Base-by-base conservation (phyloP, 1,140 invertebrate genomes). In the Leptopilina clavipes region DNA sequence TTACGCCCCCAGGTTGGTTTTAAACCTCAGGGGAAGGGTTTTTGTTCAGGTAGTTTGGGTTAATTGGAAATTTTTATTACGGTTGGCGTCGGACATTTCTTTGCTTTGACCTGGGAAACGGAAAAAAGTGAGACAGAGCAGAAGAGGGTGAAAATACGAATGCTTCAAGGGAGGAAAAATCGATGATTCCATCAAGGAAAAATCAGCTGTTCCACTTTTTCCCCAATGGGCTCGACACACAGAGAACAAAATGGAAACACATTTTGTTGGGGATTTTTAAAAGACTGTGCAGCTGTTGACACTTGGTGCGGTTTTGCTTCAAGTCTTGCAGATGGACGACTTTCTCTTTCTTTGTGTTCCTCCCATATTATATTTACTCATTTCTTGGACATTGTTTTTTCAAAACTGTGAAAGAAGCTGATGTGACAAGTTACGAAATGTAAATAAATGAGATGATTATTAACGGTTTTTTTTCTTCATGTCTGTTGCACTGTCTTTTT, bases 121-220 rank as follows among this genome's bases (percentile, higher is more conserved):
- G 11, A 59, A 59, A 19, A 59, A 19, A 40, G 37, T 3, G 37
- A 40, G 37, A 40, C 2, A 40, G 37, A 40, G 37, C 2, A 40
- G 37, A 40, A 9, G 54, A 59, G 54, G 54, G 54, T 59, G 10
- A 5, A 59, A 59, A 59, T 25, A 19, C 54, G 54, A 18, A 59
- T 59, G 19, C n/a, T 74, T 25, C 18, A 31, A 52, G 45, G 19
- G 65, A 14, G 6, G 77, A 65, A 81, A 83, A 83, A 86, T 86
- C 83, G 80, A 85, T 22, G 54, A 18, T 59, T 59, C 54, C 54
- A 59, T 6, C 54, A 79, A 74, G 37, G 72, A 78, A 82, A 2
- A 84, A 86, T 84, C 80, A 84, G 85, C 83, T 84, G 85, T 78
- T 85, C 56, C 48, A 79, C 72, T 70, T 78, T n/a, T 79, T 79